A percentile compares a stretch with the other conserved stretches of the same genome.
Evolutionary conservation across 2,797 vertebrate genomes (phyloP).

Genomic region (Pseudocheirus occidentalis): DNA sequence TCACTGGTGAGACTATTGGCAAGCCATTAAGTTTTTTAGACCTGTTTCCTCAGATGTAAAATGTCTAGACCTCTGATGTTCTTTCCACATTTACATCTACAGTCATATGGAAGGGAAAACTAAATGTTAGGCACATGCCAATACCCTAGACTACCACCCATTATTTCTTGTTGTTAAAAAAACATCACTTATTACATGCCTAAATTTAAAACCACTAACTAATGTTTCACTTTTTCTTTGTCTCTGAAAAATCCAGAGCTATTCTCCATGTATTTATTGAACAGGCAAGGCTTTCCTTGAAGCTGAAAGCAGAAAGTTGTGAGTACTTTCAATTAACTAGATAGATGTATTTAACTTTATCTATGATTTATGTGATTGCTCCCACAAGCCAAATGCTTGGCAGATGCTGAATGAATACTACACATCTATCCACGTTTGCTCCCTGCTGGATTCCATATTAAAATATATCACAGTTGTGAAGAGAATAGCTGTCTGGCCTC

Average conservation of each 20-base stretch:
- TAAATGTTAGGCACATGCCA: neutral
- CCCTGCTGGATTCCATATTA: neutral
- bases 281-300: neutral
- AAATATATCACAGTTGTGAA: neutral
- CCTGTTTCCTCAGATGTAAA: neutral
- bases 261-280: neutral
- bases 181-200: neutral
- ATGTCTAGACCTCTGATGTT: neutral
- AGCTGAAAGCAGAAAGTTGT: neutral
- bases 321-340: neutral
- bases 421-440: neutral
- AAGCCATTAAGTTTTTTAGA: neutral
- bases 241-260: neutral
- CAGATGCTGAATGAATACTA: neutral
- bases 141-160: neutral
- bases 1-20: neutral
- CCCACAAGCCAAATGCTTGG: neutral
- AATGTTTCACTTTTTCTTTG: neutral
- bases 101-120: neutral
- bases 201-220: neutral
- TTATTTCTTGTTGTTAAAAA: neutral
- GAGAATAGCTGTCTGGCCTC: neutral
- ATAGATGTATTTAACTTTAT: neutral
- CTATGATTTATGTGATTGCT: neutral
- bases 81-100: neutral